Evolutionary conservation across 2,888 invertebrate genomes (phyloP).

Genomic region (Craniophora ligustri): DNA sequence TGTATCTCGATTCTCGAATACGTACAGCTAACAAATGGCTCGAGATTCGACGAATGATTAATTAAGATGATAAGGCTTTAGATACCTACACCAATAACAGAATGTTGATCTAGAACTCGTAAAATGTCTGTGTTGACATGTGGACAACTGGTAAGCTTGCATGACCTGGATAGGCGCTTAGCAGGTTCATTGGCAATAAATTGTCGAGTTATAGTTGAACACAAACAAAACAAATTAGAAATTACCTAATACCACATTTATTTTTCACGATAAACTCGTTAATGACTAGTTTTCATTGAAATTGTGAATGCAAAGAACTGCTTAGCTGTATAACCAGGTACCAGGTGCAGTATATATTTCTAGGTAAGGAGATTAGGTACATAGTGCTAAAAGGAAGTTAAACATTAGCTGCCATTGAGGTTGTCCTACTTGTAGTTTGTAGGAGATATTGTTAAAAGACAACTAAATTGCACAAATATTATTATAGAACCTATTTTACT

Average conservation of each 20-base stretch:
- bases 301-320: constrained; percentile 17
- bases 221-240: too few relatives aligned
- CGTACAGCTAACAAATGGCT: too few relatives aligned
- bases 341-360: constrained; percentile 16
- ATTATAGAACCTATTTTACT: background rate
- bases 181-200: too few relatives aligned
- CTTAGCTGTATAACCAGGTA: constrained; percentile 17
- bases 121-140: too few relatives aligned
- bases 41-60: background rate
- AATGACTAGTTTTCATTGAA: background rate
- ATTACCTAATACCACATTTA: too few relatives aligned
- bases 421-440: constrained; percentile 18
- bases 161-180: too few relatives aligned
- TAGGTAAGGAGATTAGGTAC: constrained; percentile 21
- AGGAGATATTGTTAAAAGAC: background rate
- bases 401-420: constrained; percentile 23
- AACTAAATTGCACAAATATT: background rate
- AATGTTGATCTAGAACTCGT: too few relatives aligned
- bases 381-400: constrained; percentile 21
- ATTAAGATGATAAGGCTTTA: background rate
- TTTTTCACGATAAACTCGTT: too few relatives aligned
- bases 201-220: too few relatives aligned
- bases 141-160: too few relatives aligned
- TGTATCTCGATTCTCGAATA: too few relatives aligned
- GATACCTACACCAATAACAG: too few relatives aligned